Base-by-base conservation (phyloP, 2,888 invertebrate species). In the Dascillus cervinus region DNA sequence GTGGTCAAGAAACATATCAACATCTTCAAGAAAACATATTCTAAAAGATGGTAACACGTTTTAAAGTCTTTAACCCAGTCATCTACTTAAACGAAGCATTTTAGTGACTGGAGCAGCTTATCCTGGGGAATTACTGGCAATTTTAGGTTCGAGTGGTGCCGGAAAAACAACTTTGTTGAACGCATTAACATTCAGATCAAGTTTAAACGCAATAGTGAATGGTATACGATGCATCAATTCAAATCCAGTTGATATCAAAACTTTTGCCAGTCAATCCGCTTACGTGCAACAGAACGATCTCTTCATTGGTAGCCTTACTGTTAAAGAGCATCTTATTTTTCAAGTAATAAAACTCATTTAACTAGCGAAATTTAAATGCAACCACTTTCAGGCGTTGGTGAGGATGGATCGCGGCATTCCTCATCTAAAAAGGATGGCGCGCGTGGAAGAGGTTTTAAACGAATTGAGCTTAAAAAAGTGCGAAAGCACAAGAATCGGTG, bases 111-210 rank as follows among this genome's bases (percentile, higher is more conserved):
- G 91, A 1, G 75, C 82, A 1, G 90, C 90, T 0, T 77, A 81
- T 56, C 86, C 90, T 0, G 90, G 90, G 0, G 89, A 91, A 57
- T 64, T 91, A 13, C 66, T 91, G 24, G 89, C 90, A 2, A 82
- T 91, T 25, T 79, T 92, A 78, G 91, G 91, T 1, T 82, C 87
- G 1, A 87, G 86, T 13, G 95, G 95, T 0, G 90, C 94, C 0
- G 95, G 95, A 2, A 96, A 96, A 68, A 94, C 95, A 0, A 95
- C 94, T 0, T 73, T 96, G 2, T 68, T 96, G 34, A 95, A 96
- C 63, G 79, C 89, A 0, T 62, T 96, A 41, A 91, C 90, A 3
- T 86, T 84, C 60, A 75, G 88, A 12, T 80, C 83, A n/a, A 70
- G 77, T 0, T 69, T 73, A 13, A 79, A 79, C 2, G 72, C 87